Conservation (phyloP, 2,113 vertebrate genomes). For the Pelvicachromis taeniatus region DNA sequence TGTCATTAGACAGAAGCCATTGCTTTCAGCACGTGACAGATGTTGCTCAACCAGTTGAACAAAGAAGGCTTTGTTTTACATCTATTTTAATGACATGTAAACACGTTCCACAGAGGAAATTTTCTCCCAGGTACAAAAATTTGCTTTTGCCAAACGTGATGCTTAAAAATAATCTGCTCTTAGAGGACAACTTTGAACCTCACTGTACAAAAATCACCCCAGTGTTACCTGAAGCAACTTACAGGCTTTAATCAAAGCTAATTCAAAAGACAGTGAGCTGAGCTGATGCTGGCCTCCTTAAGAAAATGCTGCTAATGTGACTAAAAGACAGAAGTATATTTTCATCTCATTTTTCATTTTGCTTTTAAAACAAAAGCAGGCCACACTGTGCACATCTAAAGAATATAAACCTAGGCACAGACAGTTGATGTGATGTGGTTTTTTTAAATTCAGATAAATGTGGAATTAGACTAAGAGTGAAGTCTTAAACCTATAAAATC, state of each 20-base stretch:
- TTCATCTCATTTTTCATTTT: neutral
- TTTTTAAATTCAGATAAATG: neutral
- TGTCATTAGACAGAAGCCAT: slow-evolving; percentile 4
- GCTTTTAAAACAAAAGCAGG: neutral
- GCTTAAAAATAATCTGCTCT: neutral
- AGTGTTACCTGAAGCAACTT: neutral
- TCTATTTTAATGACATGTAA: neutral
- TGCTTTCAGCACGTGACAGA: neutral
- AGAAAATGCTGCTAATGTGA: neutral
- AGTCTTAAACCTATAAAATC: neutral
- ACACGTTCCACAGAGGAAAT: neutral
- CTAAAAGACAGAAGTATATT: neutral
- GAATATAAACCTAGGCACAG: neutral
- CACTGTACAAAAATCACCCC: neutral
- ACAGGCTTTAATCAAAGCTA: neutral
- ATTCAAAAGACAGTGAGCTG: neutral
- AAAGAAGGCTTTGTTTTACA: slow-evolving; percentile 14
- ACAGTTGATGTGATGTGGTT: neutral
- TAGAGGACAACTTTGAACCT: neutral
- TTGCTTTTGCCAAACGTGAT: neutral
- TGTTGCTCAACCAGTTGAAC: neutral
- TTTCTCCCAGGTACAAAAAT: neutral
- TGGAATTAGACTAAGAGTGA: neutral
- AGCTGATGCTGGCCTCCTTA: neutral
- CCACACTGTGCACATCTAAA: neutral